A percentile compares a stretch with the other conserved stretches of the same genome.
phyloP scores from a whole-genome alignment of 2,888 invertebrate genomes.

The Myopa tessellatipennis region DNA sequence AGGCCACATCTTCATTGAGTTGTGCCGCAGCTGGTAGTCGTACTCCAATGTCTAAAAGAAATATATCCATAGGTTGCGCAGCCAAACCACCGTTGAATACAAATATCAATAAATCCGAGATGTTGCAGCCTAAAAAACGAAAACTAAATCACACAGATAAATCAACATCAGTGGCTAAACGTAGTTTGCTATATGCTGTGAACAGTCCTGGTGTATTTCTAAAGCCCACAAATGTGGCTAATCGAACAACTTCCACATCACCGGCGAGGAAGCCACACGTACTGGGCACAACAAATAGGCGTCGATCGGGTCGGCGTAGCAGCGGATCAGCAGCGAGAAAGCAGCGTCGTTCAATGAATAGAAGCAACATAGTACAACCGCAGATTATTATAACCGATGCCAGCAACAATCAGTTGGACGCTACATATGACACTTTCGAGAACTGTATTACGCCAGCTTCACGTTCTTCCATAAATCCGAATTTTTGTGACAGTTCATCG shows the following conservation, averaged over 20 bases:
- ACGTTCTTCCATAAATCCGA: conserved; percentile 51
- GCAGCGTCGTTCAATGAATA: conserved; percentile 48
- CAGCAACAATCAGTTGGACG: conserved; percentile 37
- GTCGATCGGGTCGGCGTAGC: conserved; percentile 19
- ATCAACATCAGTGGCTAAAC: conserved; percentile 56
- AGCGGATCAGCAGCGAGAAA: conserved; percentile 10
- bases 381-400: not conserved
- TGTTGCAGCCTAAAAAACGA: conserved; percentile 53
- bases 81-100: not conserved
- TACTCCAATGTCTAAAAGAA: conserved; percentile 58
- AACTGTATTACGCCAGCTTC: conserved; percentile 54
- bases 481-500: conserved; percentile 14
- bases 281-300: not conserved
- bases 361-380: not conserved
- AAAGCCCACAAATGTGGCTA: conserved; percentile 39
- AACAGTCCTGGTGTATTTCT: conserved; percentile 53
- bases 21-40: conserved; percentile 39
- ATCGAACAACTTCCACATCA: conserved; percentile 20
- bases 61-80: conserved; percentile 32
- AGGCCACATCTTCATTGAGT: conserved; percentile 22
- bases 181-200: conserved; percentile 58
- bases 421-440: conserved; percentile 52
- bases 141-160: conserved; percentile 50
- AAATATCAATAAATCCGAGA: not conserved
- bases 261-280: conserved; percentile 1